Base-by-base conservation (phyloP, 2,113 vertebrate genomes). In the Atractosteus spatula region DNA sequence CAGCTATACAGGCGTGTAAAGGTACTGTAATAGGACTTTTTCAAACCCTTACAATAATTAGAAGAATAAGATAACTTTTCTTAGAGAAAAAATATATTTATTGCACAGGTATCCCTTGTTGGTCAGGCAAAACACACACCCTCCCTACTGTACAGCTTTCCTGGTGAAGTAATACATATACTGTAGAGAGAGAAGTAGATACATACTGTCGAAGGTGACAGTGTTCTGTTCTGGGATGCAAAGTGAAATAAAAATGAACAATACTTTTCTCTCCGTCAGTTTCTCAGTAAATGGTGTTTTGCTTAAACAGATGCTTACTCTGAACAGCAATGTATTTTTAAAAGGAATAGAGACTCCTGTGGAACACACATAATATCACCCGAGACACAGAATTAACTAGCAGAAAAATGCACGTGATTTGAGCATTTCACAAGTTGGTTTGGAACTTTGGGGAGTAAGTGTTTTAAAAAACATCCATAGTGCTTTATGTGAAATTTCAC, bases 231-330 rank as follows among this genome's bases (percentile, higher is more conserved):
- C 8, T 17, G 3, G 3, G 12, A 13, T n/a, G 4, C 62, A 11
- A 10, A 14, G 14, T 4, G 41, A 54, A 41, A 4, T 11, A 3
- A 5, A 1, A 4, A 43, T 2, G 1, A 10, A 8, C 14, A 8
- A 4, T 2, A 11, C 3, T 47, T 17, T 66, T 16, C 4, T 45
- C 41, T 41, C 44, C 45, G n/a, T 42, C 41, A 66, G 55, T n/a
- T 57, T 7, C 55, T 59, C 16, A 43, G 42, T 66, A 66, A 55
- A 7, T 3, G 71, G 47, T 51, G 55, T 55, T 65, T 16, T 43
- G 70, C 62, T 43, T 14, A 41, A 65, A 51, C 70, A 17, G 54
- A 62, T 62, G 70, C 10, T 55, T 71, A 8, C 17, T 47, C 16
- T 55, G 11, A 12, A 6, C 41, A 43, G 67, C 13, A 61, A 67